Evolutionary conservation across 2,113 vertebrate species (phyloP), one percentile per base, ranked within the genome.

Genomic region (Oplegnathus fasciatus): DNA sequence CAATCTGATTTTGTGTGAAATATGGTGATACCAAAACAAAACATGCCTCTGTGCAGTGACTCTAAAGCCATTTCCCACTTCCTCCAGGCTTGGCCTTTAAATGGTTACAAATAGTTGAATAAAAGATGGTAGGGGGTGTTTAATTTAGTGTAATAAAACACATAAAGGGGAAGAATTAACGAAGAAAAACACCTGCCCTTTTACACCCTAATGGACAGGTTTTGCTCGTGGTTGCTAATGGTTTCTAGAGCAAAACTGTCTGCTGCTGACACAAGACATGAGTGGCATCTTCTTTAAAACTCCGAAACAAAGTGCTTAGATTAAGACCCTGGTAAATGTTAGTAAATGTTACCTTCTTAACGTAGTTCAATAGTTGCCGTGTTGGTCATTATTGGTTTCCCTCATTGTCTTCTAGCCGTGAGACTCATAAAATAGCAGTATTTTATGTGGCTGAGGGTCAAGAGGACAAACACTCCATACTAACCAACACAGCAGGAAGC

Each of bases 401-500:
- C 62, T 76, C 46, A 14, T 71, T 57, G 89, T 87, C 93, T 92
- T 82, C 30, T 81, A 99, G 98, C 92, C 97, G 98, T 48, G 98
- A 99, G 91, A 99, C 98, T 6, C 98, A 99, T 94, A 99, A 99
- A 94, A 99, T 99, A 28, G 98, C 98, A 11, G 98, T 99, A 78
- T 99, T 99, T 95, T 99, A 99, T 77, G 98, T 99, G 83, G 98
- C 98, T 50, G 98, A 99, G 89, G 98, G 98, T 37, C 98, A 99
- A 93, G 98, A 99, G 94, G 98, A 99, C 94, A 99, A 99, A 90
- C 98, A 99, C 96, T 99, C 98, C 87, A 99, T 99, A 89, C 96
- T 99, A 67, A 98, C 98, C 17, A 99, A 99, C 91, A 98, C 96
- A 76, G 95, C 97, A 0, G 98, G 98, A 93, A 99, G 98, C 94